phyloP scores from a whole-genome alignment of 2,113 vertebrate genomes.

The Protobothrops mucrosquamatus region DNA sequence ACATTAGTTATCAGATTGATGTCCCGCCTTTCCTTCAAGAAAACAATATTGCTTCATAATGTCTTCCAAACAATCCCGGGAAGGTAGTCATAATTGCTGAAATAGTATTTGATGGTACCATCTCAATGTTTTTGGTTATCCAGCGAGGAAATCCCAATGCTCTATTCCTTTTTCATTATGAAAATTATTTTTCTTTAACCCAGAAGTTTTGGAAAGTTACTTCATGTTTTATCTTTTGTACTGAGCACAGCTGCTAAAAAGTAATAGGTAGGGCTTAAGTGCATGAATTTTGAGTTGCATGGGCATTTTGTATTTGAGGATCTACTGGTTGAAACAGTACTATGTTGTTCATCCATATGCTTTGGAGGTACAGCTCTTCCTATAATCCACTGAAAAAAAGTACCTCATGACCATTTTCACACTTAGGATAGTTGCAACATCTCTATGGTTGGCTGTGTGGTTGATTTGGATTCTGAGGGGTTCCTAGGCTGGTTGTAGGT shows the following conservation, averaged over 20 bases:
- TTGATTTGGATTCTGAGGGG: no score
- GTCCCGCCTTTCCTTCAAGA: not conserved
- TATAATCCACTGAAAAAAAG: not conserved
- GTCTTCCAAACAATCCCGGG: not conserved
- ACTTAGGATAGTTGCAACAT: not conserved
- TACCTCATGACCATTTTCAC: not conserved
- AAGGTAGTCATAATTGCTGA: not conserved
- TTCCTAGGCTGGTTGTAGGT: no score
- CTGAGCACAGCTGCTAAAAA: not conserved
- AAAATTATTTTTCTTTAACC: not conserved
- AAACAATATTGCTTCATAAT: not conserved
- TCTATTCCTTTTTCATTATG: not conserved
- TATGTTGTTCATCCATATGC: not conserved
- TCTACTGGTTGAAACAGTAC: not conserved
- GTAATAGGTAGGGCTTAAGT: not conserved
- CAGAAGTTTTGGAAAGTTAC: not conserved
- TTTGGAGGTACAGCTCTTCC: not conserved
- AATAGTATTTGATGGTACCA: not conserved
- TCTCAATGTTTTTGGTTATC: not conserved
- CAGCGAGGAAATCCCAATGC: not conserved
- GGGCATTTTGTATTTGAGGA: not conserved
- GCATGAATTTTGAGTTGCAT: not conserved
- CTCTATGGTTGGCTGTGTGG: not conserved
- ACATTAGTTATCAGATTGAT: not conserved
- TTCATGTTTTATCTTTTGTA: not conserved